Evolutionary conservation across 2,888 invertebrate genomes (phyloP), one percentile per base, ranked within the genome.

Genomic region (Agelastica alni): DNA sequence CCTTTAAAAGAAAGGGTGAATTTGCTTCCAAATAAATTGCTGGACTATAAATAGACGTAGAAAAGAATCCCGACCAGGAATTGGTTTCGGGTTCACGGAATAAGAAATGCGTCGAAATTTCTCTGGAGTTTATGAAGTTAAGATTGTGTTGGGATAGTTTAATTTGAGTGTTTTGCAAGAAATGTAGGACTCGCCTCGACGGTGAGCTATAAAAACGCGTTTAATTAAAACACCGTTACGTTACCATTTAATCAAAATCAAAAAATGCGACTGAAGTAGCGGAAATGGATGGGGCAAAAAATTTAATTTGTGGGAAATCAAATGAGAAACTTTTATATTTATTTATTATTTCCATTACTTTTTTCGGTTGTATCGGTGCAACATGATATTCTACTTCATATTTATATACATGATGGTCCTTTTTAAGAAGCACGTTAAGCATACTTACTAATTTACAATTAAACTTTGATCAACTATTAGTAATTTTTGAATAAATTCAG

Each of bases 101-200:
- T 30, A 43, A 43, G 43, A 26, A 43, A 43, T 43, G 43, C 34
- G 16, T 9, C 14, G 34, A 13, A n/a, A 16, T 34, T 20, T 51
- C 36, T 48, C 51, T 44, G 10, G 34, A 58, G 51, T 51, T 51
- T 48, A 53, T 53, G 36, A 51, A 56, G 59, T 63, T 61, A 59
- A 60, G 58, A 60, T 61, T 63, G 53, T 58, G 58, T 56, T 61
- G 59, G 51, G 59, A 58, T 58, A 60, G 59, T 61, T 63, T 61
- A 60, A 63, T 63, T 63, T 60, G 57, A 53, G 56, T 61, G 60
- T 61, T 58, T 59, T 56, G 60, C 54, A 54, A 44, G 44, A 44
- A 44, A 18, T 31, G 18, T 44, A 30, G 31, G 44, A 30, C n/a
- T 31, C 30, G 12, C 5, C 12, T 1, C 26, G 14, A 26, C 14